These are phyloP conservation scores for Oryzias curvinotus DNA, from an alignment of 2,113 vertebrate genomes.

Conservation along the genomic window DNA sequence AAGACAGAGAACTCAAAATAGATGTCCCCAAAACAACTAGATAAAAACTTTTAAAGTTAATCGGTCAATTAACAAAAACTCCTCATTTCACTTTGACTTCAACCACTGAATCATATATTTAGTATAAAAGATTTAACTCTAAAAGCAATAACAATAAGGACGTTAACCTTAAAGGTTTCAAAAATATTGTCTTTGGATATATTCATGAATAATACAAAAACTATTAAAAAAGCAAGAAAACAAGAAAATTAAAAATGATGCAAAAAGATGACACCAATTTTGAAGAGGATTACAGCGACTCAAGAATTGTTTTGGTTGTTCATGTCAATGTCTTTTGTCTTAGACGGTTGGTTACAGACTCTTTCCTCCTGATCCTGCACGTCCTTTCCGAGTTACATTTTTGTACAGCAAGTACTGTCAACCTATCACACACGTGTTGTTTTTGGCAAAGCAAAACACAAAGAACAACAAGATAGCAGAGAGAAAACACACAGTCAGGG, in stretches of 20 bases:
- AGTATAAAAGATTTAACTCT: not conserved
- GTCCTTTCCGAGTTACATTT: not conserved
- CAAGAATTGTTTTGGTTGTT: not conserved
- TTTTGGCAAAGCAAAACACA: conserved; percentile 21
- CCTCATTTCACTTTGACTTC: not conserved
- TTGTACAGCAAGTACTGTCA: conserved; percentile 2
- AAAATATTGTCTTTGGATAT: too few species aligned
- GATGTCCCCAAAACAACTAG: too few species aligned
- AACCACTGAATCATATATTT: not conserved
- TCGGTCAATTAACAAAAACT: not conserved
- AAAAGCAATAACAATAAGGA: too few species aligned
- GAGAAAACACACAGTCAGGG: conserved; percentile 21
- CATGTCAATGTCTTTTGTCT: not conserved
- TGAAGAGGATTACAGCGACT: not conserved
- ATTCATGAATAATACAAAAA: too few species aligned
- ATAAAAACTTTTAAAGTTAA: too few species aligned
- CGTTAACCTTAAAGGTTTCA: too few species aligned
- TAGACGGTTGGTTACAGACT: not conserved
- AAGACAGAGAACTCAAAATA: too few species aligned
- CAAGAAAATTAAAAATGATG: too few species aligned
- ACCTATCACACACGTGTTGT: not conserved
- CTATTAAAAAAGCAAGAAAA: too few species aligned
- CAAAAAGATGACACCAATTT: not conserved
- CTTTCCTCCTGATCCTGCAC: not conserved
- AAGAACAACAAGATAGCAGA: conserved; percentile 39